A percentile compares a stretch with the other conserved stretches of the same genome.
These are phyloP conservation scores for Rallus limicola DNA, from an alignment of 2,113 vertebrate genomes.

Conservation along the genomic window DNA sequence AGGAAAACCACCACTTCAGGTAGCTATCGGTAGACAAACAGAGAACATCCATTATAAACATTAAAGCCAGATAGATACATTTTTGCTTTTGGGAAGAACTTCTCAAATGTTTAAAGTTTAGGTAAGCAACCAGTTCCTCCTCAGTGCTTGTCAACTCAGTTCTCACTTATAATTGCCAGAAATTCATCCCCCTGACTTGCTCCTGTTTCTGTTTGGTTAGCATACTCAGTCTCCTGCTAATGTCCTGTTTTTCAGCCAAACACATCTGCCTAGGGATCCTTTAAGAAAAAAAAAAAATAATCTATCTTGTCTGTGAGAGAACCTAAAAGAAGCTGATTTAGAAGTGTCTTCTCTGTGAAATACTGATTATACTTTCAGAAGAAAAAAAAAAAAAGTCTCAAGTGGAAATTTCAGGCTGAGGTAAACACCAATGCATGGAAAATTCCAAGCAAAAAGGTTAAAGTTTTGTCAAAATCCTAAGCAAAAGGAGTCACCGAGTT, in stretches of 20 bases:
- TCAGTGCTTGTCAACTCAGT: neutral
- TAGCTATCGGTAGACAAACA: neutral
- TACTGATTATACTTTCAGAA: neutral
- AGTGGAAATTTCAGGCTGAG: conserved; percentile 5
- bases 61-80: neutral
- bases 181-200: neutral
- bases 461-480: neutral
- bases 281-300: neutral
- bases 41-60: neutral
- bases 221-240: neutral
- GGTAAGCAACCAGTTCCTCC: neutral
- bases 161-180: neutral
- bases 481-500: conserved; percentile 35
- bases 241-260: neutral
- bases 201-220: neutral
- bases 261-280: neutral
- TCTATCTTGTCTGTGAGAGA: neutral
- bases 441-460: conserved; percentile 22
- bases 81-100: neutral
- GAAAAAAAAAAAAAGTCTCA: neutral
- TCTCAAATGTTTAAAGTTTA: neutral
- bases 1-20: neutral
- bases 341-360: neutral
- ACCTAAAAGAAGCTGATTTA: neutral
- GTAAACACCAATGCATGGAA: conserved; percentile 16